Evolutionary conservation across 2,888 invertebrate genomes (phyloP).

Genomic region (Uloborus plumipes): DNA sequence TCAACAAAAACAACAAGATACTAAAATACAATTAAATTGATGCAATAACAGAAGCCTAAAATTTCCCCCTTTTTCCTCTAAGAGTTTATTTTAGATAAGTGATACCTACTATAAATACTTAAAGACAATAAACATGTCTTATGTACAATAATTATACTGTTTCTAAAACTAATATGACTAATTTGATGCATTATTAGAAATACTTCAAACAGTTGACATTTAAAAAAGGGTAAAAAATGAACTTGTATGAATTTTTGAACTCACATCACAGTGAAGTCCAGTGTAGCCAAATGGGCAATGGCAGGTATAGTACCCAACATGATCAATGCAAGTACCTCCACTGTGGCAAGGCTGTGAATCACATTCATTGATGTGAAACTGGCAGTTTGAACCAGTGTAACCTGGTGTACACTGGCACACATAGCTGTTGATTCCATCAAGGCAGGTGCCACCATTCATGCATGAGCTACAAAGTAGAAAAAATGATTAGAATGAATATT

Average conservation of each 20-base stretch:
- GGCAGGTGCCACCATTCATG: constrained; percentile 91
- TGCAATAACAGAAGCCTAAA: no score
- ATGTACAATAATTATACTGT: no score
- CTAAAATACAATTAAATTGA: no score
- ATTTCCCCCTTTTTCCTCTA: no score
- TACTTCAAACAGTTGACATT: not conserved
- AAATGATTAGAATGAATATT: not conserved
- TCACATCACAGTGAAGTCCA: constrained; percentile 82
- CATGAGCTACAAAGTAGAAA: constrained; percentile 78
- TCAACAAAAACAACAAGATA: no score
- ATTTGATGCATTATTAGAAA: not conserved
- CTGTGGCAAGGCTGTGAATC: constrained; percentile 93
- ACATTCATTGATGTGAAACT: constrained; percentile 92
- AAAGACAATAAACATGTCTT: no score
- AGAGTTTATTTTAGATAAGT: no score
- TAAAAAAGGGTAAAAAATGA: not conserved
- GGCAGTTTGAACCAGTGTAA: constrained; percentile 92
- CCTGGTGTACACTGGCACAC: constrained; percentile 91
- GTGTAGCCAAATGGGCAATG: constrained; percentile 89
- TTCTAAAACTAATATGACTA: no score
- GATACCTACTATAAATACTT: no score
- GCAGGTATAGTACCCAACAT: constrained; percentile 83
- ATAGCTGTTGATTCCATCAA: constrained; percentile 94
- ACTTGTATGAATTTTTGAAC: not conserved
- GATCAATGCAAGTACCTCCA: constrained; percentile 89